A percentile compares a stretch with the other conserved stretches of the same genome.
phyloP scores from a whole-genome alignment of 2,888 invertebrate genomes.

The Rugalucina vietnamica region DNA sequence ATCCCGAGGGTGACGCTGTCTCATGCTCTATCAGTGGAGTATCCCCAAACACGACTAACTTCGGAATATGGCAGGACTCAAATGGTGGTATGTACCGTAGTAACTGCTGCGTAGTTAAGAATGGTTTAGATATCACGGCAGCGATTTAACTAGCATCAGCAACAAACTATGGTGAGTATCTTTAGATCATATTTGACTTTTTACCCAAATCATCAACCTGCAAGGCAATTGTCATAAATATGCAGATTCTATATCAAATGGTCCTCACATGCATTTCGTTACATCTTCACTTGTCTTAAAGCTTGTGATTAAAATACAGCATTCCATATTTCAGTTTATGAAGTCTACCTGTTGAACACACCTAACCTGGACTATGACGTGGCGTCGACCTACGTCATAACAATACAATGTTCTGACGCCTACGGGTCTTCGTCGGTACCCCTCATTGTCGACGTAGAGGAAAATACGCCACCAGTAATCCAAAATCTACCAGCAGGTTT shows the following conservation, averaged over 20 bases:
- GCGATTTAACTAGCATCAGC: too few relatives aligned
- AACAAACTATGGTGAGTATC: too few relatives aligned
- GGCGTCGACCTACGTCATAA: conserved; percentile 29
- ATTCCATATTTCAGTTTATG: conserved; percentile 18
- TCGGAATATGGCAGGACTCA: conserved; percentile 36
- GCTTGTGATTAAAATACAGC: too few relatives aligned
- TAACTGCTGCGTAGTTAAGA: too few relatives aligned
- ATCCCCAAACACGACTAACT: conserved; percentile 21
- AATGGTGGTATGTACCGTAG: too few relatives aligned
- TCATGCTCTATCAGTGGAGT: conserved; percentile 28
- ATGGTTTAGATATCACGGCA: too few relatives aligned
- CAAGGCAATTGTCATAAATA: too few relatives aligned
- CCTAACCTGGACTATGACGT: conserved; percentile 16
- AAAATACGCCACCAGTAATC: conserved; percentile 43
- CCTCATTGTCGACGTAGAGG: conserved; percentile 33
- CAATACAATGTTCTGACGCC: conserved; percentile 39
- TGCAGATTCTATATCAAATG: too few relatives aligned
- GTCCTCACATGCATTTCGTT: too few relatives aligned
- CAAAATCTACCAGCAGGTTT: conserved; percentile 33
- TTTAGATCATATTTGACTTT: too few relatives aligned
- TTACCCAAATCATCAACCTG: too few relatives aligned
- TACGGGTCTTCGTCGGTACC: conserved; percentile 14
- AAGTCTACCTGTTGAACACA: conserved; percentile 23
- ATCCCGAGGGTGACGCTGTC: conserved; percentile 41
- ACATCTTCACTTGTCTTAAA: too few relatives aligned